These are phyloP conservation scores for Darevskia mixta DNA, from an alignment of 2,797 vertebrate genomes.

Conservation along the genomic window DNA sequence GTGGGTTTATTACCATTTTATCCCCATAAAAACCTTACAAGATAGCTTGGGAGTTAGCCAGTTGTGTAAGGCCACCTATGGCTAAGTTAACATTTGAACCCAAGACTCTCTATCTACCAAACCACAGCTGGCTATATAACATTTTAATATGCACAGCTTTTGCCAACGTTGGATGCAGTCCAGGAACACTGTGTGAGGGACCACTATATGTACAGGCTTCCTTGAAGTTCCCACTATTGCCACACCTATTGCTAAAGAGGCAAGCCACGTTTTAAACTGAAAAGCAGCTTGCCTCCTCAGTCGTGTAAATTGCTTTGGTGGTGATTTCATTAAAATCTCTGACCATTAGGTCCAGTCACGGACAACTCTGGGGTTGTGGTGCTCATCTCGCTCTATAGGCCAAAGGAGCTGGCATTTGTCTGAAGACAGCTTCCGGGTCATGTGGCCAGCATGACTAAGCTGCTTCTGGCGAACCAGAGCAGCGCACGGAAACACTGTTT, in stretches of 20 bases:
- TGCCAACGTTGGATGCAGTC: slow-evolving; percentile 48
- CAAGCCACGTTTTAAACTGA: not conserved
- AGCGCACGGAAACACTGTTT: too few relatives aligned
- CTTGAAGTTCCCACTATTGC: not conserved
- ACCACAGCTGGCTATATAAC: not conserved
- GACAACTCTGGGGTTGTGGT: too few relatives aligned
- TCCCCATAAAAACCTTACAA: not conserved
- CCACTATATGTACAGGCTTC: not conserved
- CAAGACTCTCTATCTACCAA: not conserved
- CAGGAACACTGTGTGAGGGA: not conserved
- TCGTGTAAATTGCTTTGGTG: not conserved
- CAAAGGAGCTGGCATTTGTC: too few relatives aligned
- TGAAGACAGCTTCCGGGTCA: too few relatives aligned
- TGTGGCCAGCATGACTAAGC: too few relatives aligned
- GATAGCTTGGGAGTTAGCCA: not conserved
- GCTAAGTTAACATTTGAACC: not conserved
- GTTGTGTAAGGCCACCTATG: not conserved
- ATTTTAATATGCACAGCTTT: slow-evolving; percentile 60
- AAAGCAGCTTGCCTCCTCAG: not conserved
- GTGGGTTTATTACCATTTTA: not conserved
- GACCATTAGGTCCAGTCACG: too few relatives aligned
- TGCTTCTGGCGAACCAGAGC: too few relatives aligned
- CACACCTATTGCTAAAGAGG: not conserved
- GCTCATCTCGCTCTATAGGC: too few relatives aligned
- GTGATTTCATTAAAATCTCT: not conserved